Base-by-base conservation (phyloP, 1,140 invertebrate genomes). In the Lepidurus apus region DNA sequence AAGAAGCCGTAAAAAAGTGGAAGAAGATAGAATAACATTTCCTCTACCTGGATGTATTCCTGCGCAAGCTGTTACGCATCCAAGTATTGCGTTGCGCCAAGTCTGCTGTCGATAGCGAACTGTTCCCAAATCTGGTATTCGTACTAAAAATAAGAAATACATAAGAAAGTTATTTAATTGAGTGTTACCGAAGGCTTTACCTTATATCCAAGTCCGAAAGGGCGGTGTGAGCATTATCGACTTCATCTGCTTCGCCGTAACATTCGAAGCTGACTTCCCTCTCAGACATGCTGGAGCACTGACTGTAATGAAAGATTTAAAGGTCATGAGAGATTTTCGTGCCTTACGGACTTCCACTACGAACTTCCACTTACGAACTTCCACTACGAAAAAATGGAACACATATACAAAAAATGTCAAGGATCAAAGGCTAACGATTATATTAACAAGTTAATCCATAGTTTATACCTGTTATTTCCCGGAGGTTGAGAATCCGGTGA, bases 1-100 rank as follows among this genome's bases (percentile, higher is more conserved):
- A 17, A 77, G 43, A 77, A 24, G 42, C 44, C 7, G 1, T 10
- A 24, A 34, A 26, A 75, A 21, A 24, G 0, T 11, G 74, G 44
- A 17, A 11, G 21, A 75, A 34, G 44, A 34, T 7, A 17, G 11
- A 34, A 42, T 43, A 4, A 43, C 74, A 43, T 42, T 75, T 75
- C 42, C 74, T 81, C 87, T 88, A 92, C 91, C 89, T 91, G 47
- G 91, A 89, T 65, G 91, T 89, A 24, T 91, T 90, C 84, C 91
- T 87, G 81, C 91, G 87, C 43, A 93, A 84, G 82, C 92, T 93
- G 42, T 90, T 93, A 82, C 92, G 86, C 43, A 91, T 87, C 92
- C 92, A 93, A 53, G 91, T 91, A 83, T 93, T 84, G 24, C 84
- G 79, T 43, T 78, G 83, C 53, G 53, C 80, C 80, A 65, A 80